Evolutionary conservation across 2,113 vertebrate genomes (phyloP).

Genomic region (Eublepharis macularius): DNA sequence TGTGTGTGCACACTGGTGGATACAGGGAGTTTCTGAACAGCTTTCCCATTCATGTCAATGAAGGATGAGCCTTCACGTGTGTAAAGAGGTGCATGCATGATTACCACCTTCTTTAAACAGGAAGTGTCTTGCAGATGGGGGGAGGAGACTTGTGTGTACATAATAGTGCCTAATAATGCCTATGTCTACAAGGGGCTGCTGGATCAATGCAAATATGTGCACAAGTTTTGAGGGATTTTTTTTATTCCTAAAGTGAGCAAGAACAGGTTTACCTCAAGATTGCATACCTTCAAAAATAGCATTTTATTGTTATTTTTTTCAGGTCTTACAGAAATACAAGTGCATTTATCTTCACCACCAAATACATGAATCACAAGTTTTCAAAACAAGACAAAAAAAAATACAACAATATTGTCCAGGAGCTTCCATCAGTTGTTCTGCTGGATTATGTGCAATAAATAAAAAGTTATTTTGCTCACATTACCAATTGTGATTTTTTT

Average conservation of each 20-base stretch:
- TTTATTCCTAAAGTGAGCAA: conserved; percentile 58
- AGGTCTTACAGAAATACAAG: conserved; percentile 68
- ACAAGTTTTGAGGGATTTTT: conserved; percentile 55
- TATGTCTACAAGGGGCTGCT: not conserved
- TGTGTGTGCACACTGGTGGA: not conserved
- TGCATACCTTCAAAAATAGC: conserved; percentile 67
- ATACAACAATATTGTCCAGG: conserved; percentile 58
- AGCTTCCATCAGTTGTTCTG: conserved; percentile 66
- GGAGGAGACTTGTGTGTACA: not conserved
- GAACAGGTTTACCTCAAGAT: conserved; percentile 69
- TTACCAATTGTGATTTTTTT: conserved; percentile 42
- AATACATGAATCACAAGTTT: conserved; percentile 60
- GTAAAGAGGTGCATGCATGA: not conserved
- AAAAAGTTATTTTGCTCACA: conserved; percentile 72
- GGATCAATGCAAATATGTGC: not conserved
- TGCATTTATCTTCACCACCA: conserved; percentile 60
- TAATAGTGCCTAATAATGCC: not conserved
- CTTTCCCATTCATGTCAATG: not conserved
- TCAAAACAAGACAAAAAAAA: conserved; percentile 60
- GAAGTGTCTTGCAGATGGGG: not conserved
- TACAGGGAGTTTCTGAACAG: not conserved
- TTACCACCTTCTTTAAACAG: not conserved
- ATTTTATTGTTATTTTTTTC: conserved; percentile 61
- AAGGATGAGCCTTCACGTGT: not conserved
- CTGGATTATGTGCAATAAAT: conserved; percentile 76